Percentiles rank a stretch among this genome's conserved stretches.
Conservation (phyloP, 2,113 vertebrate genomes). For the Nymphicus hollandicus region DNA sequence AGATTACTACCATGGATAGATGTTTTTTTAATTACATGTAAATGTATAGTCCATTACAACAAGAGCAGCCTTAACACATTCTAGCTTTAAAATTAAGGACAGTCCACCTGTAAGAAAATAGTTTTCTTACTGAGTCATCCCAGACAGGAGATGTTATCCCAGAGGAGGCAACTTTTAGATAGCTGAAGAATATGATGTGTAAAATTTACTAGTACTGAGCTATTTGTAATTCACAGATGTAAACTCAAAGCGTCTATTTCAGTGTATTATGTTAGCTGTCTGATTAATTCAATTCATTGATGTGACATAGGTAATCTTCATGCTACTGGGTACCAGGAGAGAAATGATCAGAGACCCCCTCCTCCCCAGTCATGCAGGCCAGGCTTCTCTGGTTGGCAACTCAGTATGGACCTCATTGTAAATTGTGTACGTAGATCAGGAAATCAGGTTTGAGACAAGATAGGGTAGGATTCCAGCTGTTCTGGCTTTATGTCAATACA, state of each 20-base stretch:
- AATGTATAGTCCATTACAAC: too few relatives aligned
- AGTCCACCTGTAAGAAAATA: not conserved
- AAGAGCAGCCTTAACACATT: not conserved
- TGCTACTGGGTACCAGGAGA: not conserved
- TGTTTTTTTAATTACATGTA: conserved; percentile 11
- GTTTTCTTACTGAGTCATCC: not conserved
- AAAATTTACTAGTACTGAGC: not conserved
- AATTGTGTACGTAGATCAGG: not conserved
- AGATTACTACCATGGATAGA: not conserved
- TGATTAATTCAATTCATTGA: not conserved
- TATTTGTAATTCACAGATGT: not conserved
- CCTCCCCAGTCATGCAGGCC: not conserved
- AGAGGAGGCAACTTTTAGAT: not conserved
- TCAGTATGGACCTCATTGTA: not conserved
- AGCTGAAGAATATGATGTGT: not conserved
- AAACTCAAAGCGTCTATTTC: not conserved
- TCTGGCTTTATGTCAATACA: not conserved
- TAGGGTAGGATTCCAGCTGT: not conserved
- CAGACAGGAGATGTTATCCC: not conserved
- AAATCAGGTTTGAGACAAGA: not conserved
- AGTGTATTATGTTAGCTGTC: not conserved
- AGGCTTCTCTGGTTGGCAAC: not conserved
- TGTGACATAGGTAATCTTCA: not conserved
- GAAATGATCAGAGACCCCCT: not conserved
- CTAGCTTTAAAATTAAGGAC: not conserved